A percentile compares a stretch with the other conserved stretches of the same genome.
Conservation (phyloP, 2,797 vertebrate genomes). For the Sebastes oblongus region DNA sequence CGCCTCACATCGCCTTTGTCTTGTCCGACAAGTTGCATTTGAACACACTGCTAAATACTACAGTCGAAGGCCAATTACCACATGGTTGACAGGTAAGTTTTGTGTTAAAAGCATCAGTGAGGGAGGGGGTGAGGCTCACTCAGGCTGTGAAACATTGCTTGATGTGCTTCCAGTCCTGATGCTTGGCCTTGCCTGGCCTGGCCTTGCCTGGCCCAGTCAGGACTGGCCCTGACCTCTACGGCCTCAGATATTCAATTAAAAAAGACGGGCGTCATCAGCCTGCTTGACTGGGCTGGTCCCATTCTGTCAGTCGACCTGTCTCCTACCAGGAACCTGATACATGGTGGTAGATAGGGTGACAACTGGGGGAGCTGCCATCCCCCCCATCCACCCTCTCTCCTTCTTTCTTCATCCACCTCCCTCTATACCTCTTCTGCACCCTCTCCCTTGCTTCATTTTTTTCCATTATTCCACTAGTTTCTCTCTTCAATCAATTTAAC, state of each 20-base stretch:
- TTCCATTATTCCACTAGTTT: background rate
- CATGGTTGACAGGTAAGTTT: background rate
- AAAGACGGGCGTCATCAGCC: conserved; percentile 56
- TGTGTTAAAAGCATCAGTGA: background rate
- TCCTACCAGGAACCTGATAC: conserved; percentile 63
- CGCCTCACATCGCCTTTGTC: no score
- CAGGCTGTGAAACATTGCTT: background rate
- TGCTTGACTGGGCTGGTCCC: conserved; percentile 58
- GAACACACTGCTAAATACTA: no score
- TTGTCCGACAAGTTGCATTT: no score
- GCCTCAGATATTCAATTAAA: conserved; percentile 57
- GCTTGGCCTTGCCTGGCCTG: background rate
- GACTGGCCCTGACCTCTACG: conserved; percentile 4
- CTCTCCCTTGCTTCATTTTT: background rate
- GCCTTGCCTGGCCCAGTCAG: background rate
- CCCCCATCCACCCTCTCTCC: background rate
- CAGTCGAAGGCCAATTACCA: no score
- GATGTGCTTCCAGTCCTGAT: background rate
- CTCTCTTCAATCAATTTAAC: background rate
- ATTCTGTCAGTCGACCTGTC: conserved; percentile 72
- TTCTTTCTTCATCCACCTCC: background rate
- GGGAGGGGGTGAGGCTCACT: background rate
- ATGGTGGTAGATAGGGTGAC: conserved; percentile 64
- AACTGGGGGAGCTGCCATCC: conserved; percentile 27
- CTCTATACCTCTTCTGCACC: background rate